Conservation (phyloP, 1,140 invertebrate genomes). For the Cydia strobilella region DNA sequence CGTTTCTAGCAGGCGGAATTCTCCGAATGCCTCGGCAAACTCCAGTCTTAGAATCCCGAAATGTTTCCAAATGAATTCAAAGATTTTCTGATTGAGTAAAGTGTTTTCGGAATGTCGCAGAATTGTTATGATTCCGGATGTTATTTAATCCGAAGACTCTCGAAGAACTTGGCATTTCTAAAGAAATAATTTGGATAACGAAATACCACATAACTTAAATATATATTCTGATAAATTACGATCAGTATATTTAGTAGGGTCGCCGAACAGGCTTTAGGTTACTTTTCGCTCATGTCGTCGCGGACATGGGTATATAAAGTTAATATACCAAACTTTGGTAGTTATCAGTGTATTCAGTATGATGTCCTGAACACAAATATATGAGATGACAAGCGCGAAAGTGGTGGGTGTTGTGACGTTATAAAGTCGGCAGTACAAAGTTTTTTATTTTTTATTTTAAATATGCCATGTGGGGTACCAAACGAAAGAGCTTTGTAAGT, state of each 20-base stretch:
- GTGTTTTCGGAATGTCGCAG: constrained; percentile 11
- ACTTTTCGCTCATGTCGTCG: too few species aligned
- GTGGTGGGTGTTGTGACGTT: too few species aligned
- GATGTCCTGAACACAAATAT: too few species aligned
- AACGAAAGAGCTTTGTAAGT: too few species aligned
- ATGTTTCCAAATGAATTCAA: constrained; percentile 14
- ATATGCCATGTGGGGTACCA: too few species aligned
- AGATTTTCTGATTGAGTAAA: constrained; percentile 16
- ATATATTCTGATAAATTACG: not conserved
- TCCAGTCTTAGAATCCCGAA: not conserved
- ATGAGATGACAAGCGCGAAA: too few species aligned
- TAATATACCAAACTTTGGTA: too few species aligned
- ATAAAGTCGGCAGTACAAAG: too few species aligned
- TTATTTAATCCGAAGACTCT: constrained; percentile 1
- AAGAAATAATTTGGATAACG: not conserved
- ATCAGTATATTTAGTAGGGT: not conserved
- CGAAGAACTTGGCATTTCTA: not conserved
- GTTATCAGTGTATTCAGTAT: too few species aligned
- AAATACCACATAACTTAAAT: not conserved
- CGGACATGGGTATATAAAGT: too few species aligned
- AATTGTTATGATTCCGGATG: constrained; percentile 11
- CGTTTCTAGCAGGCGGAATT: not conserved
- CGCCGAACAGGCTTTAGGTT: too few species aligned
- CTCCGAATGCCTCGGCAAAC: not conserved
- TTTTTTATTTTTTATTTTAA: too few species aligned